phyloP scores from a whole-genome alignment of 2,113 vertebrate species.

The Gulo gulo region DNA sequence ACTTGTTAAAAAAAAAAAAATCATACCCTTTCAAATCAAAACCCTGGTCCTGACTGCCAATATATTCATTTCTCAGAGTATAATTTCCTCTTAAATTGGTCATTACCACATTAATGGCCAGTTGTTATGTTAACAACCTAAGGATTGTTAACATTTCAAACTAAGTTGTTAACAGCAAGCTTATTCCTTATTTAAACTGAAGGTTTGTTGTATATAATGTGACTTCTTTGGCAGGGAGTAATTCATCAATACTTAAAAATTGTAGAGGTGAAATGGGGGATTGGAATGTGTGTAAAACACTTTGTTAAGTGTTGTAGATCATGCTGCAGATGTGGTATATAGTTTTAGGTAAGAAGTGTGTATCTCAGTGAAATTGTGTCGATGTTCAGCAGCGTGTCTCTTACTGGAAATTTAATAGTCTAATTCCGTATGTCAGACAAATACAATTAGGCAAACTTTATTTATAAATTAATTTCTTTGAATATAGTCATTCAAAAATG shows the following conservation, averaged over 20 bases:
- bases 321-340: not conserved
- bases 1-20: not conserved
- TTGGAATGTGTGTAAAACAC: not conserved
- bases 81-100: conserved; percentile 80
- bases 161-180: conserved; percentile 77
- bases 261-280: not conserved
- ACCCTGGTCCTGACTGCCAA: conserved; percentile 66
- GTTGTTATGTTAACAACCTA: conserved; percentile 82
- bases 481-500: not conserved
- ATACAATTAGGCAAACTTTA: not conserved
- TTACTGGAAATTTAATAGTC: not conserved
- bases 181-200: conserved; percentile 79
- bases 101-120: conserved; percentile 82
- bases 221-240: conserved; percentile 5
- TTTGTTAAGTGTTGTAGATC: not conserved
- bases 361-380: not conserved
- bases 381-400: not conserved
- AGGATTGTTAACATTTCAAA: conserved; percentile 80
- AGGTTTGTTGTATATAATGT: conserved; percentile 63
- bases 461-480: not conserved
- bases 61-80: conserved; percentile 75
- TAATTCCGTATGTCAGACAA: not conserved
- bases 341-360: not conserved
- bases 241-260: conserved; percentile 37
- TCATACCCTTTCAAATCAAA: conserved; percentile 23